Conservation (phyloP, 2,797 vertebrate species). For the Mallotus villosus region DNA sequence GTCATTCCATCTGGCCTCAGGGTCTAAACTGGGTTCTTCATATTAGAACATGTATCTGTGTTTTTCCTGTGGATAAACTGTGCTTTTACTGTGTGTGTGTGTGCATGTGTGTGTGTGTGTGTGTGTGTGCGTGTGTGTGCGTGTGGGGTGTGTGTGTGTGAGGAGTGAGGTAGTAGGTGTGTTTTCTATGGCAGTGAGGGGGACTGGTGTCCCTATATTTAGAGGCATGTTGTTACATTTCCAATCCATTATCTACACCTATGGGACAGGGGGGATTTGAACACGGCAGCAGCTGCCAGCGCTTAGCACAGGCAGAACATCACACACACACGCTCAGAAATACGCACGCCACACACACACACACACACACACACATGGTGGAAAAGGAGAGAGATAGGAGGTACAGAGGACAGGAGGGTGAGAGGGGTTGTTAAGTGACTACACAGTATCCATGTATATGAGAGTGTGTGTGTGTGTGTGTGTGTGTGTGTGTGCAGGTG, state of each 20-base stretch:
- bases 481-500: background rate
- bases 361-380: background rate
- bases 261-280: slow-evolving; percentile 43
- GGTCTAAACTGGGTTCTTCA: no score
- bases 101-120: slow-evolving; percentile 9
- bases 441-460: background rate
- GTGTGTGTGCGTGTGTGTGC: slow-evolving; percentile 16
- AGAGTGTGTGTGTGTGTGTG: background rate
- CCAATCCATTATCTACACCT: slow-evolving; percentile 51
- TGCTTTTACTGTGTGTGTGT: background rate
- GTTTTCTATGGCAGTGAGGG: no score
- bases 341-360: slow-evolving; percentile 22
- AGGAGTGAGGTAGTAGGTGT: no score
- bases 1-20: slow-evolving; percentile 33
- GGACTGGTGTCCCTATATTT: slow-evolving; percentile 47
- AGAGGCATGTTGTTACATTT: slow-evolving; percentile 50
- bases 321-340: slow-evolving; percentile 15
- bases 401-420: background rate
- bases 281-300: slow-evolving; percentile 20
- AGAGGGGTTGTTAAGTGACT: no score
- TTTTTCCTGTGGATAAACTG: background rate
- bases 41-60: background rate
- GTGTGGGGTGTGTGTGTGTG: slow-evolving; percentile 19
- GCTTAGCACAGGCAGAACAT: slow-evolving; percentile 16
- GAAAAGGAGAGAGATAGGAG: background rate